phyloP scores from a whole-genome alignment of 2,797 vertebrate species.

The Hemibagrus guttatus region DNA sequence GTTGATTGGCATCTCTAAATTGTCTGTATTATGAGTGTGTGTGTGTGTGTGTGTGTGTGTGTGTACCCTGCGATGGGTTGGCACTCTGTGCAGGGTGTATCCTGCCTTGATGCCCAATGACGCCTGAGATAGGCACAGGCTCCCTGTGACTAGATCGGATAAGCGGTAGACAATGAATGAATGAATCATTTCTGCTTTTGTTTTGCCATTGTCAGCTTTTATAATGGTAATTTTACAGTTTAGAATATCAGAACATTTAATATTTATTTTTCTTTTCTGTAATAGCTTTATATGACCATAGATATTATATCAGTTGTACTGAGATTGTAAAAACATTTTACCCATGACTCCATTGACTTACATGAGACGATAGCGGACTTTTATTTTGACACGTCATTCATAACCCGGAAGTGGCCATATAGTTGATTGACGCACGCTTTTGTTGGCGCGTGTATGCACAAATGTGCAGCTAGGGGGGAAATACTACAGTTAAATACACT shows the following conservation, averaged over 20 bases:
- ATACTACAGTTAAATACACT: background rate
- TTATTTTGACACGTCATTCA: conserved; percentile 49
- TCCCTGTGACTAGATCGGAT: too few species aligned
- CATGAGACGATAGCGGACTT: conserved; percentile 7
- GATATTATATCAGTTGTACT: too few species aligned
- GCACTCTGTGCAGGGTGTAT: too few species aligned
- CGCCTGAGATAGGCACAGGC: too few species aligned
- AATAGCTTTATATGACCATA: background rate
- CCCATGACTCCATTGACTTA: background rate
- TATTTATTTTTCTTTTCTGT: too few species aligned
- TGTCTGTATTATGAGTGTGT: too few species aligned
- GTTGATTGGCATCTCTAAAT: too few species aligned
- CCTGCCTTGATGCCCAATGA: too few species aligned
- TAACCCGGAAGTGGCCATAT: conserved; percentile 18
- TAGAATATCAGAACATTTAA: background rate
- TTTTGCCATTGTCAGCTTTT: background rate
- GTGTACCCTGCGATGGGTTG: too few species aligned
- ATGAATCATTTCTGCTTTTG: background rate
- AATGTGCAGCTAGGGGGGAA: conserved; percentile 19
- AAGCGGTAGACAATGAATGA: too few species aligned
- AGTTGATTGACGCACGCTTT: conserved; percentile 41
- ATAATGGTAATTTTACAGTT: background rate
- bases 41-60: too few species aligned
- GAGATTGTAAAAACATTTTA: too few species aligned
- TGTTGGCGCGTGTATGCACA: conserved; percentile 31